Evolutionary conservation across 2,888 invertebrate genomes (phyloP).

Genomic region (Drosophila kuntzei): DNA sequence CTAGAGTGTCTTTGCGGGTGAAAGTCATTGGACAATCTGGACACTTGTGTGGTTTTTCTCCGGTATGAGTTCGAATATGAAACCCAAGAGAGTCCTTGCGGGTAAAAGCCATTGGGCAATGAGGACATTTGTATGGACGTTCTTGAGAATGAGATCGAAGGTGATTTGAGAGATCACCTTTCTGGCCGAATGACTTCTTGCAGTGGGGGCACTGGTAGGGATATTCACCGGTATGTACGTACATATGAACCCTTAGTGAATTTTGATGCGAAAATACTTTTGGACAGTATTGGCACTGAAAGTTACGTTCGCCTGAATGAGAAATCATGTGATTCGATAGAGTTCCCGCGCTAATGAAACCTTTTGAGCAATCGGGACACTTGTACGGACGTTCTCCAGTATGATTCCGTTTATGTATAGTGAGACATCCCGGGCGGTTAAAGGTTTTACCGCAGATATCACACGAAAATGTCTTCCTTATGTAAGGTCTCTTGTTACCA

Average conservation of each 20-base stretch:
- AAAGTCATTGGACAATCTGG: neutral
- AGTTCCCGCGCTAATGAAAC: neutral
- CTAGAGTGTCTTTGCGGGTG: neutral
- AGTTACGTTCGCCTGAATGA: conserved; percentile 4
- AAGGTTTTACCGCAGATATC: conserved; percentile 8
- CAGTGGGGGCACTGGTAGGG: conserved; percentile 5
- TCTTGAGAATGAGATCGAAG: conserved; percentile 13
- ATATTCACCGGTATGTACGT: too few relatives aligned
- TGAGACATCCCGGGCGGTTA: neutral
- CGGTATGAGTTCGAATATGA: neutral
- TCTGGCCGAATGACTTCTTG: conserved; percentile 9
- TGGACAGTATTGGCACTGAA: conserved; percentile 6
- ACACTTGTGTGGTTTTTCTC: neutral
- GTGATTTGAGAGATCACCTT: neutral
- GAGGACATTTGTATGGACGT: conserved; percentile 4
- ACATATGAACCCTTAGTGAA: too few relatives aligned
- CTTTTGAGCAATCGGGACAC: conserved; percentile 10
- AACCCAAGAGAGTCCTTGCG: neutral
- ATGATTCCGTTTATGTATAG: conserved; percentile 4
- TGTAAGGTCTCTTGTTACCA: neutral
- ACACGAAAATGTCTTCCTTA: neutral
- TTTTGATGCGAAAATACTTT: conserved; percentile 6
- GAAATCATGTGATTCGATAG: conserved; percentile 9
- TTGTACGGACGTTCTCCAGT: conserved; percentile 15
- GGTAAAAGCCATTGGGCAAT: conserved; percentile 2